Evolutionary conservation across 2,797 vertebrate species (phyloP).

Genomic region (Esox lucius): DNA sequence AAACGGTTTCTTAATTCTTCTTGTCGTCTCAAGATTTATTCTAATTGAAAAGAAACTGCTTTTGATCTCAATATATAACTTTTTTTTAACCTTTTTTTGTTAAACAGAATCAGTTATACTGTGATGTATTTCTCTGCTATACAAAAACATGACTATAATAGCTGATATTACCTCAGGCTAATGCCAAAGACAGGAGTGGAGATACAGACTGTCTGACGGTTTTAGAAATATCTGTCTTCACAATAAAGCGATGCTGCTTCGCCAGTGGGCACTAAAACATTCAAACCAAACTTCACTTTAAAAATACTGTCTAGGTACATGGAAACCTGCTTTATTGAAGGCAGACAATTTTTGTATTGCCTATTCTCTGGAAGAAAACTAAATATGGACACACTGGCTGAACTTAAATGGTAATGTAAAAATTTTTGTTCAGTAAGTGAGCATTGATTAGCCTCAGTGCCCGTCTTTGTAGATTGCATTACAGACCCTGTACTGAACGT

Average conservation of each 20-base stretch:
- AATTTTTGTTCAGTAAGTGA: no score
- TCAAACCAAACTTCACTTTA: no score
- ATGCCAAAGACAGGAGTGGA: constrained; percentile 30
- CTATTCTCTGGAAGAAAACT: no score
- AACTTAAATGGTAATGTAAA: no score
- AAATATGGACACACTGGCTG: no score
- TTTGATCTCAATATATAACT: constrained; percentile 27
- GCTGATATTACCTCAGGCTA: constrained; percentile 29
- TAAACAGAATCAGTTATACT: constrained; percentile 26
- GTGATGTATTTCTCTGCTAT: constrained; percentile 7
- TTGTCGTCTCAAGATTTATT: constrained; percentile 20
- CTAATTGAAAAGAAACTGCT: constrained; percentile 28
- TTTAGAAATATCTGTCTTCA: constrained; percentile 30
- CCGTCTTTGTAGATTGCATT: no score
- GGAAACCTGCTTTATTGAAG: no score
- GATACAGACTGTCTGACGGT: constrained; percentile 31
- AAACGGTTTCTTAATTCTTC: constrained; percentile 20
- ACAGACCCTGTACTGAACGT: no score
- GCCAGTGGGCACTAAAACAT: constrained; percentile 4
- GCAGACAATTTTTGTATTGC: no score
- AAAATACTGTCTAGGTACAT: no score
- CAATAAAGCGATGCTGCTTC: neutral
- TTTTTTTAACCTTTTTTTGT: constrained; percentile 9
- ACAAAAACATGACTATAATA: constrained; percentile 15
- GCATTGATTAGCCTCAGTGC: no score